A percentile compares a stretch with the other conserved stretches of the same genome.
phyloP scores from a whole-genome alignment of 1,140 invertebrate species.

The Cydia splendana region DNA sequence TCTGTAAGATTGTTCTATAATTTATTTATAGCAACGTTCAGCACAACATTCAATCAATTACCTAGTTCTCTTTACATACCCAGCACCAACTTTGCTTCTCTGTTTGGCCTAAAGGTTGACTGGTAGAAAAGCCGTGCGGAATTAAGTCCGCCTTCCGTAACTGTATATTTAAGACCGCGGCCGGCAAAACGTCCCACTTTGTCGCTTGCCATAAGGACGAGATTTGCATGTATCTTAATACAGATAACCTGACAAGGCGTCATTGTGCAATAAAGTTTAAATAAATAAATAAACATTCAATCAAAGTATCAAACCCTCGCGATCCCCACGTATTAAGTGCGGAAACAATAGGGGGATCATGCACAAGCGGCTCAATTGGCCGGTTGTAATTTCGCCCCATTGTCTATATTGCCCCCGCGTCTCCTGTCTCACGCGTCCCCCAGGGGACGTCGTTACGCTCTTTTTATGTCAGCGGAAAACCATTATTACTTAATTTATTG shows the following conservation, averaged over 20 bases:
- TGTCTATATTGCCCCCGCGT: constrained; percentile 61
- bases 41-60: constrained; percentile 16
- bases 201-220: too few species aligned
- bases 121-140: constrained; percentile 20
- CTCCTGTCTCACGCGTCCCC: constrained; percentile 45
- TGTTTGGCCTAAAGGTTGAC: too few species aligned
- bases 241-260: too few species aligned
- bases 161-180: too few species aligned
- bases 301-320: constrained; percentile 54
- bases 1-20: too few species aligned
- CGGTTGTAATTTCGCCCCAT: constrained; percentile 72
- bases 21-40: too few species aligned
- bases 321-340: constrained; percentile 50
- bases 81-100: too few species aligned
- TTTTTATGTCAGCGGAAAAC: constrained; percentile 51
- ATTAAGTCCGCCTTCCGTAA: too few species aligned
- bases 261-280: too few species aligned
- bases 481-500: constrained; percentile 49
- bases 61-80: too few species aligned
- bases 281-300: background rate
- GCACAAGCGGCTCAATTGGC: constrained; percentile 70
- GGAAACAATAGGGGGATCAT: constrained; percentile 76
- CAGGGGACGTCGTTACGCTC: constrained; percentile 54
- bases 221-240: too few species aligned
- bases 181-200: too few species aligned